phyloP scores from a whole-genome alignment of 2,888 invertebrate species.

The Drosophila borealis region DNA sequence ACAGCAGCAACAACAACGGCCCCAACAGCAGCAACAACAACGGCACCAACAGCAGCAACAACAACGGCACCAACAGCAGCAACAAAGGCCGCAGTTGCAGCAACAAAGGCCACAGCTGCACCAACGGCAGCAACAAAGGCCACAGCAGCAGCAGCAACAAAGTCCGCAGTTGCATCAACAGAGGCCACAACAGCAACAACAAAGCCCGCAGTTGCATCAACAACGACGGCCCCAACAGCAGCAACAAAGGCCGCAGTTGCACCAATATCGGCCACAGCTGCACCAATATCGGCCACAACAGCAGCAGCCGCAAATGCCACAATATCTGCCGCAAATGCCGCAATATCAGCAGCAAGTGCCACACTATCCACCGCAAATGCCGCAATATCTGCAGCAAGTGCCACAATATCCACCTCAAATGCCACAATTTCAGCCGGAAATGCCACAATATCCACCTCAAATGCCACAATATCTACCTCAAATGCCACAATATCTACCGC shows the following conservation, averaged over 20 bases:
- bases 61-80: background rate
- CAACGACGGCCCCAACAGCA: background rate
- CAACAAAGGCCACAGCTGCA: background rate
- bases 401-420: background rate
- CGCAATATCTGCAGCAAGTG: too few species aligned
- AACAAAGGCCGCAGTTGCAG: too few species aligned
- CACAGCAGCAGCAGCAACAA: conserved; percentile 1
- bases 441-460: background rate
- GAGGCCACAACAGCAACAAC: background rate
- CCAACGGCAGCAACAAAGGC: conserved; percentile 8
- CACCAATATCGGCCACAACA: background rate
- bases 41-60: background rate
- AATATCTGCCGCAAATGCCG: background rate
- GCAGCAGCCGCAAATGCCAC: background rate
- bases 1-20: background rate
- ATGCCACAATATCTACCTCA: background rate
- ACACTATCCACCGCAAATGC: background rate
- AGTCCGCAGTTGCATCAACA: conserved; percentile 9
- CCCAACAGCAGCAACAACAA: conserved; percentile 1
- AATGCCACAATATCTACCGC: too few species aligned
- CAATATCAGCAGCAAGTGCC: background rate
- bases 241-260: background rate
- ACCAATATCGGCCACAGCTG: background rate
- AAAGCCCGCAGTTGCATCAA: background rate
- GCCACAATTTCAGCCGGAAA: too few species aligned